Base-by-base conservation (phyloP, 2,113 vertebrate species). In the Nannospalax galili region DNA sequence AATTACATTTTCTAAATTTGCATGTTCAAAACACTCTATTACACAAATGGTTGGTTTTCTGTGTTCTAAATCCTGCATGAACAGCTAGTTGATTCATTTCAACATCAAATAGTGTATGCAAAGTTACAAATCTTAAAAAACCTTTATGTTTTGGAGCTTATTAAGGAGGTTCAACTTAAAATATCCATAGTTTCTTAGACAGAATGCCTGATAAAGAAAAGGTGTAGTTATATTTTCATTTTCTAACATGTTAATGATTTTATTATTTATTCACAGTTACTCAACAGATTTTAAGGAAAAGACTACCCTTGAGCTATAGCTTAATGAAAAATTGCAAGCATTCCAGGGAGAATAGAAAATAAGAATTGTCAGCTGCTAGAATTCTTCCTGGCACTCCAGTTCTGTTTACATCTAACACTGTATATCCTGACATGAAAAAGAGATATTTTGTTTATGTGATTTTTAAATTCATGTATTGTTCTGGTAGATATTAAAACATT, bases 1-100 rank as follows among this genome's bases (percentile, higher is more conserved):
- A 52, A 95, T 97, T 90, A 22, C 88, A 92, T 96, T 97, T 97
- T 78, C 89, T 86, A 88, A 73, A 89, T 96, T 94, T 92, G 64
- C 67, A 88, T 86, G 60, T 73, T 94, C 30, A 88, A 93, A 92
- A 77, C 52, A 95, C 52, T 93, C 90, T 95, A 64, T 93, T 96
- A 95, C 32, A 82, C 45, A 5, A 75, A 40, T 60, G 26, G 5
- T 65, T 81, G 58, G n/a, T 82, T 93, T 94, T 77, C 75, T 84
- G 35, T 92, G 78, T 82, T 64, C 42, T 85, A 82, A 90, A 79
- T n/a, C 28, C 58, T 62, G n/a, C 65, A 92, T 28, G 37, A 92
- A 84, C 26, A 40, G 28, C 60, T 84, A 79, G 40, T 26, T 74
- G 28, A 56, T 90, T 81, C 42, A 35, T 94, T 82, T 95, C 12